Base-by-base conservation (phyloP, 2,113 vertebrate genomes). In the Pterocles gutturalis region DNA sequence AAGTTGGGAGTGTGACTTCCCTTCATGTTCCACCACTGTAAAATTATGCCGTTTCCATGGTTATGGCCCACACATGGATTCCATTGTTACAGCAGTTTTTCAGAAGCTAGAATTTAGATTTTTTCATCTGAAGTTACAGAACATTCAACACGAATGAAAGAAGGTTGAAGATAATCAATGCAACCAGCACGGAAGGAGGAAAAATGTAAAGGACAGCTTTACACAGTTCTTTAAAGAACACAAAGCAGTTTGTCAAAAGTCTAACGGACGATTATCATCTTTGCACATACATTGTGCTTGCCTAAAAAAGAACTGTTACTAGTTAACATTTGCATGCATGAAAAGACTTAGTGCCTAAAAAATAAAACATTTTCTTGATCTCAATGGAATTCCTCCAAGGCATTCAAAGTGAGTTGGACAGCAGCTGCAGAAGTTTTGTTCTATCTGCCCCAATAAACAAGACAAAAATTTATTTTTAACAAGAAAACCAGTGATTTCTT, bases 31-130 rank as follows among this genome's bases (percentile, higher is more conserved):
- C 41, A 90, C 33, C 94, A 61, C 83, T 85, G 82, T 57, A 87
- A 65, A 95, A 90, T 90, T 57, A 86, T 34, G 46, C 79, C 1
- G 89, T 93, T 96, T 83, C 95, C 83, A 95, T 92, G 86, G 90
- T 28, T 92, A 54, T 90, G 83, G 95, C 92, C 90, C 86, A 97
- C 94, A 95, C 94, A 88, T 13, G 36, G 66, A 93, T 86, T 75
- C 58, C 83, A 90, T 80, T 93, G 85, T 96, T 58, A 41, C 41
- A 83, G 75, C 70, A 76, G 65, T 46, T 94, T 82, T 93, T 61
- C 73, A 92, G 75, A 69, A 91, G 70, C 70, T 67, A 53, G 70
- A 87, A 93, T 75, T 71, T 8, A 71, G 79, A 64, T 73, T 54
- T 53, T 48, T 61, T 70, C 78, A 66, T 51, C 36, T 79, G 61